Evolutionary conservation across 1,140 invertebrate species (phyloP), one percentile per base, ranked within the genome.

Genomic region (Drosophila willistoni): DNA sequence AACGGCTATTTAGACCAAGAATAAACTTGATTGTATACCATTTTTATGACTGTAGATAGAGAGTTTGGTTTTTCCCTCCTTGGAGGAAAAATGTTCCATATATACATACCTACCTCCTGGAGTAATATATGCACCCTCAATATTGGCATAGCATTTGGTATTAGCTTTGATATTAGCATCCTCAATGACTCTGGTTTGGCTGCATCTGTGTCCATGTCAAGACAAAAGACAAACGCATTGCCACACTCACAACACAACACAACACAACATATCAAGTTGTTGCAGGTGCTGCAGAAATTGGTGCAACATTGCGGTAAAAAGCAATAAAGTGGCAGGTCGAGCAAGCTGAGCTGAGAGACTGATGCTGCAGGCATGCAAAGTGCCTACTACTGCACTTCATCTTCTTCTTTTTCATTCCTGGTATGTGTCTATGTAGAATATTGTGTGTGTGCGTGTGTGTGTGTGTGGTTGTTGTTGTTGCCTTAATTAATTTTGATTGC

Each of bases 401-500:
- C 57, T 63, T 13, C 61, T 33, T 47, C 41, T 44, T 17, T 10
- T 39, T 39, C n/a, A 5, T n/a, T 9, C 1, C 57, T 39, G 2
- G 17, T 19, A 12, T 36, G 34, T 47, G 14, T 47, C 7, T 47
- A 7, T 17, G 17, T 47, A 29, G 29, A 29, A 29, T 29, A 29
- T 29, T 29, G 14, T 19, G n/a, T 6, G 7, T 44, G 22, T 9
- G 33, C 22, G 22, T 62, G 60, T 61, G 59, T 61, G 13, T n/a
- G 51, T 39, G 7, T 36, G 34, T 36, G 36, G 44, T 64, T 51
- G 64, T 25, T 67, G 62, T 85, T 80, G 86, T 74, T 87, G 82
- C 82, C 84, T 86, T 86, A 86, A 86, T 86, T 86, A 86, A 86
- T 86, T 86, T 86, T 86, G 83, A 86, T 86, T 86, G 83, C 83